phyloP scores from a whole-genome alignment of 2,797 vertebrate genomes.

The Melanogrammus aeglefinus region DNA sequence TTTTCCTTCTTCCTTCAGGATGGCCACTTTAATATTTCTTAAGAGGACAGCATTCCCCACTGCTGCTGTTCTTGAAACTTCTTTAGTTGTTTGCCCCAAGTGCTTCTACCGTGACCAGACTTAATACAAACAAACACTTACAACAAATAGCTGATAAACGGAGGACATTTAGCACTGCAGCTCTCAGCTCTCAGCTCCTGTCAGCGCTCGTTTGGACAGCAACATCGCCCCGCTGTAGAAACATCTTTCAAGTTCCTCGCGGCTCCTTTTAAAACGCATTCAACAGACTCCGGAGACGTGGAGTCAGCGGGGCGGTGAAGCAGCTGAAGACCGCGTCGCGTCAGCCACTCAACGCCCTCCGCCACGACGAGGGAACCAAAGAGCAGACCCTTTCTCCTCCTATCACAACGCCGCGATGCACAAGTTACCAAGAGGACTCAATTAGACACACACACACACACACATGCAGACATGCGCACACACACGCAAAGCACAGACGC shows the following conservation, averaged over 20 bases:
- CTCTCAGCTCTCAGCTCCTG: too few species aligned
- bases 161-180: too few species aligned
- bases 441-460: background rate
- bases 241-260: background rate
- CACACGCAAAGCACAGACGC: background rate
- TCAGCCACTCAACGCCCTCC: background rate
- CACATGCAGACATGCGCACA: background rate
- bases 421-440: background rate
- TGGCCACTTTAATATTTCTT: too few species aligned
- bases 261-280: background rate
- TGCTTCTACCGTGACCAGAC: too few species aligned
- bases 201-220: background rate
- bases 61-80: too few species aligned
- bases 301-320: background rate
- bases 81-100: too few species aligned
- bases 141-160: too few species aligned
- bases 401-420: background rate
- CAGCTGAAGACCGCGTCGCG: background rate
- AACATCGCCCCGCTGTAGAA: background rate
- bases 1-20: too few species aligned
- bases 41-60: too few species aligned
- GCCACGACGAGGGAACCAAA: background rate
- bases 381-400: constrained; percentile 2
- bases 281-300: background rate
- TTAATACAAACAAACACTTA: too few species aligned